phyloP scores from a whole-genome alignment of 64 coral and sea anemone species.

The Stylophora pistillata region DNA sequence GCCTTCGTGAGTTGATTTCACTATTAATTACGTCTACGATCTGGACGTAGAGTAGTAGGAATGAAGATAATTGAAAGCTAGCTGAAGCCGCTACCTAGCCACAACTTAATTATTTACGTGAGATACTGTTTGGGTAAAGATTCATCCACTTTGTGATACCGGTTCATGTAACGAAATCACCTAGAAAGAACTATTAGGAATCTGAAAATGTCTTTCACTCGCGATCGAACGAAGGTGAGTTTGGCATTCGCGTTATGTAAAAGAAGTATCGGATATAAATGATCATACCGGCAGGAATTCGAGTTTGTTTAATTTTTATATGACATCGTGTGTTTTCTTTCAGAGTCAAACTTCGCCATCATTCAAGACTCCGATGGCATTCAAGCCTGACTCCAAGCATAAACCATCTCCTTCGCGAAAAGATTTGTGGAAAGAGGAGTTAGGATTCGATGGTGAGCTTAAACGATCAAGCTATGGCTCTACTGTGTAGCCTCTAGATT shows the following conservation, averaged over 20 bases:
- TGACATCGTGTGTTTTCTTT: not conserved
- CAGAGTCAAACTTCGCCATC: conserved; percentile 2
- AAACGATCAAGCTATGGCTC: not conserved
- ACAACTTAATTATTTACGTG: not conserved
- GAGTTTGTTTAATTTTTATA: not conserved
- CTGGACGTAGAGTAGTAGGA: not conserved
- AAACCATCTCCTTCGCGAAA: conserved; percentile 95
- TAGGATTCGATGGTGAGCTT: conserved; percentile 83
- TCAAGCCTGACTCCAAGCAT: conserved; percentile 58
- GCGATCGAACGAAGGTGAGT: conserved; percentile 3
- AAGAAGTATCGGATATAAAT: not conserved
- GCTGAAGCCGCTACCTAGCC: not conserved
- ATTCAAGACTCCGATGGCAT: conserved; percentile 91
- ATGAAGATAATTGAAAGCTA: not conserved
- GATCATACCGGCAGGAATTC: not conserved
- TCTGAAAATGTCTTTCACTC: conserved; percentile 9
- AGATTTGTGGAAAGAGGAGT: conserved; percentile 87
- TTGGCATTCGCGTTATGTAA: not conserved
- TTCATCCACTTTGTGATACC: not conserved
- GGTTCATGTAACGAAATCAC: not conserved
- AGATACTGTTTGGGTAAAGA: not conserved
- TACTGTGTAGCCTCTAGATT: not conserved
- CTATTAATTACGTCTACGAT: not conserved
- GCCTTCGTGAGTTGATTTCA: not conserved
- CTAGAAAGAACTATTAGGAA: not conserved